phyloP scores from a whole-genome alignment of 2,888 invertebrate species.

The Drosophila fungiperda region DNA sequence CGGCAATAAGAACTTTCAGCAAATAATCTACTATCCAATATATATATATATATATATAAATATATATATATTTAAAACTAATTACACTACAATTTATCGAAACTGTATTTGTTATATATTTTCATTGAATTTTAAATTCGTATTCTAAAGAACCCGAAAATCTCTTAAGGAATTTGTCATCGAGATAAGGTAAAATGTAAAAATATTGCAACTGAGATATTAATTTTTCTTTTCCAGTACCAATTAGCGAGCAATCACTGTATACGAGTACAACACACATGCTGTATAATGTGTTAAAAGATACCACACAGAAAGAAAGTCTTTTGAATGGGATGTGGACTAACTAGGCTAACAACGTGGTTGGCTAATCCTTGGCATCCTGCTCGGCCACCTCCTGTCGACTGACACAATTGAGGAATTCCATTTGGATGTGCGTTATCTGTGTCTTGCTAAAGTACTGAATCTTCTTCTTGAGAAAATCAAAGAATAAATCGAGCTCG shows the following conservation, averaged over 20 bases:
- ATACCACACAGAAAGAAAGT: not conserved
- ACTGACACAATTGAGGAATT: constrained; percentile 82
- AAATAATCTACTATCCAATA: not conserved
- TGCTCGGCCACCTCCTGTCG: constrained; percentile 78
- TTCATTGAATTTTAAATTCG: not conserved
- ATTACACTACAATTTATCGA: not conserved
- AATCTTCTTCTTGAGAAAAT: constrained; percentile 83
- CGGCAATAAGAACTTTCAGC: constrained; percentile 1
- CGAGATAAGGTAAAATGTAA: not conserved
- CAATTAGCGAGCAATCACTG: constrained; percentile 16
- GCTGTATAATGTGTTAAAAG: not conserved
- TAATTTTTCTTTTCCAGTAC: not conserved
- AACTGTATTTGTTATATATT: not conserved
- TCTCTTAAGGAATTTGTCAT: not conserved
- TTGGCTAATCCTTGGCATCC: constrained; percentile 65
- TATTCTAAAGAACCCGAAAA: constrained; percentile 1
- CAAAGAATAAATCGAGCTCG: constrained; percentile 83
- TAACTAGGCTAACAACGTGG: constrained; percentile 4
- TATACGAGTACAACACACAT: not conserved
- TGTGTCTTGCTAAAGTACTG: constrained; percentile 81
- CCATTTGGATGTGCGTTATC: constrained; percentile 83
- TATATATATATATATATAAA: not conserved
- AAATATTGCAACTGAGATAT: not conserved
- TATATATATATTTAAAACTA: not conserved
- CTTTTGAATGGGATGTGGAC: not conserved